Percentiles rank a stretch among this genome's conserved stretches.
Conservation (phyloP, 2,888 invertebrate species). For the Lochmaea capreae region DNA sequence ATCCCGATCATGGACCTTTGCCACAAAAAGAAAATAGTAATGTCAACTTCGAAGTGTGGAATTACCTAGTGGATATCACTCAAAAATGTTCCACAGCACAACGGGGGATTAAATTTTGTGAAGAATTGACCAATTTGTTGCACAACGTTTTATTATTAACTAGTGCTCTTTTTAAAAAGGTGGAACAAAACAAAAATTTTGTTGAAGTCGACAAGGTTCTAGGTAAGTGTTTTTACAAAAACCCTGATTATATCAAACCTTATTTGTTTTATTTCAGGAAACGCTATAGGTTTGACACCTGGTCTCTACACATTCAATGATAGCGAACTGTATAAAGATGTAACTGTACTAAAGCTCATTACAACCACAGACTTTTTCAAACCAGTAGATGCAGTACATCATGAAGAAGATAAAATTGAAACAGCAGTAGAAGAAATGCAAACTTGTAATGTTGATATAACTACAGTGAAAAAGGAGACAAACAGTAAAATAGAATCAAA, state of each 20-base stretch:
- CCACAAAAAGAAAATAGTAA: conserved; percentile 50
- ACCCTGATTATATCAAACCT: too few species aligned
- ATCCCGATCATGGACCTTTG: conserved; percentile 71
- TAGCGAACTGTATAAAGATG: conserved; percentile 58
- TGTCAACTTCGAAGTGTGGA: conserved; percentile 60
- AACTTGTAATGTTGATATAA: neutral
- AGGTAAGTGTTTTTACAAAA: conserved; percentile 36
- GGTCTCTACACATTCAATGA: conserved; percentile 61
- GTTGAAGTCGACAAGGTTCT: conserved; percentile 59
- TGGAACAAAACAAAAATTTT: conserved; percentile 52
- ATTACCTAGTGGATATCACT: conserved; percentile 59
- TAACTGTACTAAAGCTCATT: conserved; percentile 56
- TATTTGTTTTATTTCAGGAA: conserved; percentile 29
- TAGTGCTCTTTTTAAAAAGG: conserved; percentile 59
- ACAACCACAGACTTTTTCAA: conserved; percentile 56
- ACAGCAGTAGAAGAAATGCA: neutral
- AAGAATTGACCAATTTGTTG: conserved; percentile 60
- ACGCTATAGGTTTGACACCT: conserved; percentile 58
- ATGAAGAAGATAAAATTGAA: conserved; percentile 23
- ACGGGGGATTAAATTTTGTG: conserved; percentile 59
- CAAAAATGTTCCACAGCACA: conserved; percentile 57
- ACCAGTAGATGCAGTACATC: conserved; percentile 34
- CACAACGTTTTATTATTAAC: conserved; percentile 58
- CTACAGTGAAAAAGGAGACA: conserved; percentile 1
- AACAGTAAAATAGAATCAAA: neutral